Base-by-base conservation (phyloP, 35 echinoderm and acorn worm species). In the Heliocidaris tuberculata region DNA sequence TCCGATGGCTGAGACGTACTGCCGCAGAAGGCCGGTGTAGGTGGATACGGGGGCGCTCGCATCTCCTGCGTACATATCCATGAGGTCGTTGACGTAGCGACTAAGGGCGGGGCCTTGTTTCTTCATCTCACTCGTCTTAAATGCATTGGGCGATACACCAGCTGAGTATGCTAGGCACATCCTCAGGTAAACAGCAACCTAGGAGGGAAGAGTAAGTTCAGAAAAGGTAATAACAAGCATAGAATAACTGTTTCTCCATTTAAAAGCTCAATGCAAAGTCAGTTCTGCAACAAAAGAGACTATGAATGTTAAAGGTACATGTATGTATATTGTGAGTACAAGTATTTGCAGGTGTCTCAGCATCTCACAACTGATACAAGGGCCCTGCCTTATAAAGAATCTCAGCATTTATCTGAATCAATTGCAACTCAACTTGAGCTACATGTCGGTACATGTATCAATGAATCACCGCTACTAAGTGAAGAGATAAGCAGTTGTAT, bases 161-260 rank as follows among this genome's bases (percentile, higher is more conserved):
- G 95, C 95, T 31, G 96, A 96, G 90, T 97, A 98, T 2, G 97
- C 96, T 52, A 98, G 86, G 61, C 94, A 94, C 95, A 95, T 95
- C 86, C 96, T 31, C 17, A 98, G 47, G 92, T 97, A 98, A 5
- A 91, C 90, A 16, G 93, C 54, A 32, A 98, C 90, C 97, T 98
- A 85, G 27, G 48, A 94, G 9, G 85, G 1, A 49, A 11, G 19
- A 19, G 27, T 78, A 24, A 4, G 2, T n/a, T 7, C 0, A 78
- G 21, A 78, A 27, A 19, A 0, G 7, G 19, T 78, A 19, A 78
- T 7, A n/a, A 78, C 21, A 8, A 31, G 85, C 13, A 70, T 87
- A 2, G 85, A 27, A 92, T 59, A 93, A 65, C 24, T 27, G 2
- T 7, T 59, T 31, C 7, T 29, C 15, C 35, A n/a, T 24, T 24